These are phyloP conservation scores for Trissolcus japonicus DNA, from an alignment of 2,888 invertebrate species.

Conservation along the genomic window DNA sequence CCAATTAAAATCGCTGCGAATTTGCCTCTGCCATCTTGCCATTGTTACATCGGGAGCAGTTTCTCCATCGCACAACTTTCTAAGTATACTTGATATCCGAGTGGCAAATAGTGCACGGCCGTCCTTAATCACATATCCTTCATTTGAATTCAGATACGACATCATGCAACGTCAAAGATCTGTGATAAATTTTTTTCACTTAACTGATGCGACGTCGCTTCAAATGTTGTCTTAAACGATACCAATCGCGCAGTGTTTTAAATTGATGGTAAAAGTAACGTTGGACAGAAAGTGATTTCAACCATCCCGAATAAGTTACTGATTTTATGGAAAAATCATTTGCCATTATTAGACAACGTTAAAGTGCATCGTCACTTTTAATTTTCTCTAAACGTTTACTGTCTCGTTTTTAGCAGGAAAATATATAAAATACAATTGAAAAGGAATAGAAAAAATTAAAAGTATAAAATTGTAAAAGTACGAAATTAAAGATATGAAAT, in stretches of 20 bases:
- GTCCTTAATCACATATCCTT: constrained; percentile 50
- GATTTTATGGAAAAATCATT: not conserved
- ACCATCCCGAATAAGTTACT: not conserved
- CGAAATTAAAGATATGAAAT: too few species aligned
- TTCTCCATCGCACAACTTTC: constrained; percentile 56
- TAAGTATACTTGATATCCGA: constrained; percentile 33
- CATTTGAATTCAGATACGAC: constrained; percentile 49
- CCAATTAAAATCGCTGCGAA: constrained; percentile 58
- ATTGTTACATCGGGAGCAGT: constrained; percentile 57
- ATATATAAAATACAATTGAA: too few species aligned
- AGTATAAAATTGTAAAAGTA: too few species aligned
- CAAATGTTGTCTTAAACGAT: not conserved
- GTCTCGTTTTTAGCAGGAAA: too few species aligned
- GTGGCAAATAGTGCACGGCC: constrained; percentile 57
- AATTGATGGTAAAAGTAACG: not conserved
- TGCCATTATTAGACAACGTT: not conserved
- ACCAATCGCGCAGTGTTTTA: not conserved
- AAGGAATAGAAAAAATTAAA: too few species aligned
- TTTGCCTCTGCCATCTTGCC: constrained; percentile 55
- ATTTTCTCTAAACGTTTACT: not conserved
- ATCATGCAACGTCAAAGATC: constrained; percentile 27
- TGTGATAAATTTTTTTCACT: constrained; percentile 12
- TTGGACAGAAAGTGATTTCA: not conserved
- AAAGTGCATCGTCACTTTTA: not conserved
- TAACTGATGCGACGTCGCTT: not conserved